phyloP scores from a whole-genome alignment of 2,113 vertebrate species.

The Larimichthys polyactis region DNA sequence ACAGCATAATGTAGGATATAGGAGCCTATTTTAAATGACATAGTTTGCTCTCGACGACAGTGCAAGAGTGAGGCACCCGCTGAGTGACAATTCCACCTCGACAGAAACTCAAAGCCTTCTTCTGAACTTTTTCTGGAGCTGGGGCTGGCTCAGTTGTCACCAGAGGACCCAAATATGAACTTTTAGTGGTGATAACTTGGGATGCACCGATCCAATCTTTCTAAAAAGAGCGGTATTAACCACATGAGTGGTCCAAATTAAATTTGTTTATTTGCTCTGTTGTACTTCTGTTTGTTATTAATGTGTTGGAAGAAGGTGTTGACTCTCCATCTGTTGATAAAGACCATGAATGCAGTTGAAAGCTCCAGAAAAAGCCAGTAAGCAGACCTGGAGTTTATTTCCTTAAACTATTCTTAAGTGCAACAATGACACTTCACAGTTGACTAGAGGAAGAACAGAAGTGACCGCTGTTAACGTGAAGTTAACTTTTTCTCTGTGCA shows the following conservation, averaged over 20 bases:
- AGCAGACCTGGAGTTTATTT: too few relatives aligned
- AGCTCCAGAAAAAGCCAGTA: too few relatives aligned
- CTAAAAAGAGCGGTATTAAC: neutral
- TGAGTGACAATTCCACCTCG: neutral
- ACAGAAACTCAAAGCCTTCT: neutral
- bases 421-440: too few relatives aligned
- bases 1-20: neutral
- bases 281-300: too few relatives aligned
- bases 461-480: neutral
- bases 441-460: neutral
- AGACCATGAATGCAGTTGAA: neutral
- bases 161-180: neutral
- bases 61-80: neutral
- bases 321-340: neutral
- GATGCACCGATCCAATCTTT: neutral
- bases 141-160: neutral
- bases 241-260: too few relatives aligned
- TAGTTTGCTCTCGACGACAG: neutral
- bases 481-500: neutral
- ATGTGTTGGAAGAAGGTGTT: neutral
- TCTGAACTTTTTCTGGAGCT: neutral
- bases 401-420: too few relatives aligned
- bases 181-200: neutral
- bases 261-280: too few relatives aligned
- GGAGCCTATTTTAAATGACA: neutral